Conservation (phyloP, 2,888 invertebrate genomes). For the Apotomis turbidana region DNA sequence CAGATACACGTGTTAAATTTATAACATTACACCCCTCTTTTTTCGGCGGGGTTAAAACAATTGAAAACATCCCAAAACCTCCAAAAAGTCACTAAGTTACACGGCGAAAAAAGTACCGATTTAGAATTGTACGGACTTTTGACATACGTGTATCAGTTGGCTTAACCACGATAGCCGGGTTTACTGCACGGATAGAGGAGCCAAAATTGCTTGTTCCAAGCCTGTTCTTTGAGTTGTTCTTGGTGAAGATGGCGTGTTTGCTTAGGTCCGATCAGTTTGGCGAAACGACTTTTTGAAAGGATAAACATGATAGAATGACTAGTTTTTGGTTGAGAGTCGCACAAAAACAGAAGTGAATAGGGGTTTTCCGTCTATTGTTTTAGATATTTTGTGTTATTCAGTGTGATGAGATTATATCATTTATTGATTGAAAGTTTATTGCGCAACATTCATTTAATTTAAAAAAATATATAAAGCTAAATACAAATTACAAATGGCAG, state of each 20-base stretch:
- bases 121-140: too few species aligned
- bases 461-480: too few species aligned
- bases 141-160: too few species aligned
- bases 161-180: neutral
- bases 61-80: neutral
- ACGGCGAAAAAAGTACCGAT: neutral
- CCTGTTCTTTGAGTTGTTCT: neutral
- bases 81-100: neutral
- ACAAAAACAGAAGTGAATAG: neutral
- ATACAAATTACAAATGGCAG: too few species aligned
- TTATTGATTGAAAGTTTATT: too few species aligned
- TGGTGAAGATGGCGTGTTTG: neutral
- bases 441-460: too few species aligned
- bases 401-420: too few species aligned
- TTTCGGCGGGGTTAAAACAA: neutral
- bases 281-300: conserved; percentile 20
- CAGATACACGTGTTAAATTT: too few species aligned
- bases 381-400: too few species aligned
- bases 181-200: neutral
- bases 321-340: conserved; percentile 11
- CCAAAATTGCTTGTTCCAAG: neutral
- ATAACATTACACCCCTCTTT: too few species aligned
- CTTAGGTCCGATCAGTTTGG: neutral
- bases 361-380: neutral
- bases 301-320: neutral